Percentiles rank a stretch among this genome's conserved stretches.
Evolutionary conservation across 2,797 vertebrate genomes (phyloP).

Genomic region (Pteropus rufus): DNA sequence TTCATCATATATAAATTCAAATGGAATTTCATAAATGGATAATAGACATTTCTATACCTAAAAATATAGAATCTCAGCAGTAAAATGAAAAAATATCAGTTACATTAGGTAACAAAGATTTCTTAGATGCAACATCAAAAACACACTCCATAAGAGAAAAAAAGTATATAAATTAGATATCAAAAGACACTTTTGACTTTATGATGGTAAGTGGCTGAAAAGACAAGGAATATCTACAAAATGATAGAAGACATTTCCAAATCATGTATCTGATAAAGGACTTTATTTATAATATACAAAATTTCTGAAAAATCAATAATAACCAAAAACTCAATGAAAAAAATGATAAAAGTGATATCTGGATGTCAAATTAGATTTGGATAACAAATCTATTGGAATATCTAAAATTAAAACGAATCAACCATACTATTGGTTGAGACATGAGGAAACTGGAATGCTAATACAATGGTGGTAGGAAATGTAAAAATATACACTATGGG

Average conservation of each 20-base stretch:
- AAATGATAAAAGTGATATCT: not conserved
- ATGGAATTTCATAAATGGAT: not conserved
- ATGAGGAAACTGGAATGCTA: not conserved
- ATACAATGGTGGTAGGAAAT: not conserved
- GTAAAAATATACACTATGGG: not conserved
- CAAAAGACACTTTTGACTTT: not conserved
- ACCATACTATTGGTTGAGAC: not conserved
- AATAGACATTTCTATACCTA: not conserved
- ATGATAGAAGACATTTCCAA: not conserved
- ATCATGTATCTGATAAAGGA: not conserved
- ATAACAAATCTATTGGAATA: not conserved
- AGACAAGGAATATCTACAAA: not conserved
- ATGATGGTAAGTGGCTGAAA: not conserved
- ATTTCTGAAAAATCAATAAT: not conserved
- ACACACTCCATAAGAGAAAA: no score
- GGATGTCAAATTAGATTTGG: not conserved
- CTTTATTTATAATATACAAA: not conserved
- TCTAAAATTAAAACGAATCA: not conserved
- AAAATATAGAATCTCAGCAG: not conserved
- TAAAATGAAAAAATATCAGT: not conserved
- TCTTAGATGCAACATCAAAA: not conserved
- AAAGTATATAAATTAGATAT: not conserved
- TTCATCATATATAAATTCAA: not conserved
- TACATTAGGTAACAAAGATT: not conserved
- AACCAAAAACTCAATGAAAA: not conserved